These are phyloP conservation scores for Chrysomallon squamiferum DNA, from an alignment of 1,140 invertebrate species.

Conservation along the genomic window DNA sequence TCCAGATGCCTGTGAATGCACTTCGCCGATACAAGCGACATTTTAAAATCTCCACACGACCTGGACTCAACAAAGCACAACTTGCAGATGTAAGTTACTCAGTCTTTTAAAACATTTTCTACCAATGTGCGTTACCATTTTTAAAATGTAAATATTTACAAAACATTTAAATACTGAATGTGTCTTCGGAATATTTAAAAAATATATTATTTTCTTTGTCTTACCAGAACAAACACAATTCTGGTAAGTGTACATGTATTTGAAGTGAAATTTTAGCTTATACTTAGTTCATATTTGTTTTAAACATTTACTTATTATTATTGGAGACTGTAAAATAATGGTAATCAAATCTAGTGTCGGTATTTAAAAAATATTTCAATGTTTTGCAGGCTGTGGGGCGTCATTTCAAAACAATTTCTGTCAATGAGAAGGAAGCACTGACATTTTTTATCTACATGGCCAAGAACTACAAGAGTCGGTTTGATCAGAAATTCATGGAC, in stretches of 20 bases:
- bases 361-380: no score
- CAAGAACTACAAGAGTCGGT: slow-evolving; percentile 80
- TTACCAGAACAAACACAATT: no score
- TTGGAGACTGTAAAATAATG: no score
- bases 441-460: slow-evolving; percentile 97
- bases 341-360: no score
- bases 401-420: slow-evolving; percentile 93
- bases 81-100: slow-evolving; percentile 87
- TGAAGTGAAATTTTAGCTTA: no score
- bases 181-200: no score
- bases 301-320: no score
- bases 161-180: no score
- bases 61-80: slow-evolving; percentile 92
- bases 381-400: slow-evolving; percentile 84
- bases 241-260: no score
- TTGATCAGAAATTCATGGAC: slow-evolving; percentile 56
- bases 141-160: neutral
- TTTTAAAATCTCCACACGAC: slow-evolving; percentile 88
- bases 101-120: neutral
- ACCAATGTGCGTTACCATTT: neutral
- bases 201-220: no score
- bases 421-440: slow-evolving; percentile 91
- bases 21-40: slow-evolving; percentile 90
- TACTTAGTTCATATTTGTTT: no score
- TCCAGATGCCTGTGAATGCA: slow-evolving; percentile 91